Conservation (phyloP, 2,797 vertebrate genomes). For the Artibeus lituratus region DNA sequence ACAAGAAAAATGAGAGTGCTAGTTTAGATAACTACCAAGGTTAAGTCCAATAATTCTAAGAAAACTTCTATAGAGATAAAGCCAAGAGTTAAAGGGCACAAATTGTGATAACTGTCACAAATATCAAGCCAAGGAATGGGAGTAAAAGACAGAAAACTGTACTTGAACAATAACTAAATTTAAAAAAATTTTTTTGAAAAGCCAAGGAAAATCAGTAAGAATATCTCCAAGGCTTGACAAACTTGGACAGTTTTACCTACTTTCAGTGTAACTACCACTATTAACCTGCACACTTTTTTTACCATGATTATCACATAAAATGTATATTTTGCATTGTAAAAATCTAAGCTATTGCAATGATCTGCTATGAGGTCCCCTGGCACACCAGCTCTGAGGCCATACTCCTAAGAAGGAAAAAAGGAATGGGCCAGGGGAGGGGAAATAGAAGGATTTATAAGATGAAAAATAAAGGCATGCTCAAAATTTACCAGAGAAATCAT, state of each 20-base stretch:
- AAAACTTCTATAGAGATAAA: neutral
- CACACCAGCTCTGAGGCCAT: neutral
- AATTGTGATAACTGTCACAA: neutral
- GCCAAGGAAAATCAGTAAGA: slow-evolving; percentile 1
- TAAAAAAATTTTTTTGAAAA: no score
- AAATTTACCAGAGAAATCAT: neutral
- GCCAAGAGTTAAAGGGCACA: neutral
- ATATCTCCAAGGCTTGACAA: neutral
- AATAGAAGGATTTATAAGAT: neutral
- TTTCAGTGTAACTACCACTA: neutral
- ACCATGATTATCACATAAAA: neutral
- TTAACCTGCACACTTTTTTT: neutral
- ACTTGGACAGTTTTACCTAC: neutral
- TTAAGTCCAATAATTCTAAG: neutral
- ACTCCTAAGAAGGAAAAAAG: neutral
- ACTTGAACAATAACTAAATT: no score
- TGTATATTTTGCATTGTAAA: neutral
- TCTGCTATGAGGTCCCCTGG: neutral
- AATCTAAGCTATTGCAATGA: neutral
- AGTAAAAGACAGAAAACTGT: no score
- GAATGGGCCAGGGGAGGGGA: fast-evolving
- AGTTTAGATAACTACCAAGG: neutral
- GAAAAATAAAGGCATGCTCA: neutral
- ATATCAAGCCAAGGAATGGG: neutral
- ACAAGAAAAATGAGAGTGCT: neutral